Base-by-base conservation (phyloP, 2,888 invertebrate genomes). In the Emmelina monodactyla region DNA sequence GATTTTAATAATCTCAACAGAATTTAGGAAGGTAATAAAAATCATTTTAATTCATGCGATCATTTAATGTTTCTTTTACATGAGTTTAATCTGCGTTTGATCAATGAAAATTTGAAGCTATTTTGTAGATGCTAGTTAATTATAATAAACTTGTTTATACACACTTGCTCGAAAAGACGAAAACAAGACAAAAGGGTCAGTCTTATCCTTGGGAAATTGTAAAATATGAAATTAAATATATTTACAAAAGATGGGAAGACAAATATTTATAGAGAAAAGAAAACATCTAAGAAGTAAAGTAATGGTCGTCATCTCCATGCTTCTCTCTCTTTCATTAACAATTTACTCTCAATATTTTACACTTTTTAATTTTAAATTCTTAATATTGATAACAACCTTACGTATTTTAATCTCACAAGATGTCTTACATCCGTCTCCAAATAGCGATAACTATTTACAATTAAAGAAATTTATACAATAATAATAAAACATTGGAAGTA, bases 191-290 rank as follows among this genome's bases (percentile, higher is more conserved):
- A 73, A 78, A 73, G 78, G 79, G 68, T 79, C 79, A 79, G 79
- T 79, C 79, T 79, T 79, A 78, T 79, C 62, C 75, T 78, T 76
- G 79, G 79, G 76, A 78, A 78, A 71, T 68, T 72, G 71, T 76
- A 75, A 64, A 73, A 71, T 57, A 60, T 47, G 53, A 58, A 29
- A 51, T 68, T n/a, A n/a, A 70, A 57, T 55, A 72, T 75, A 76
- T 76, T 68, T 78, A 78, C 76, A 78, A 75, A 73, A 78, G 73
- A 66, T 59, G 60, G 78, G 78, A 79, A 79, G 78, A 76, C 71
- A 64, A 60, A 60, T 51, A 65, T 65, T 62, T 61, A 63, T 55
- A 67, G 55, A 58, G 55, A 58, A 75, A 62, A 67, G 48, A 45
- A 72, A 71, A 43, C 16, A 48, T 58, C 63, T 67, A 67, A 53